Evolutionary conservation across 2,113 vertebrate genomes (phyloP), one percentile per base, ranked within the genome.

Genomic region (Marmota flaviventris): DNA sequence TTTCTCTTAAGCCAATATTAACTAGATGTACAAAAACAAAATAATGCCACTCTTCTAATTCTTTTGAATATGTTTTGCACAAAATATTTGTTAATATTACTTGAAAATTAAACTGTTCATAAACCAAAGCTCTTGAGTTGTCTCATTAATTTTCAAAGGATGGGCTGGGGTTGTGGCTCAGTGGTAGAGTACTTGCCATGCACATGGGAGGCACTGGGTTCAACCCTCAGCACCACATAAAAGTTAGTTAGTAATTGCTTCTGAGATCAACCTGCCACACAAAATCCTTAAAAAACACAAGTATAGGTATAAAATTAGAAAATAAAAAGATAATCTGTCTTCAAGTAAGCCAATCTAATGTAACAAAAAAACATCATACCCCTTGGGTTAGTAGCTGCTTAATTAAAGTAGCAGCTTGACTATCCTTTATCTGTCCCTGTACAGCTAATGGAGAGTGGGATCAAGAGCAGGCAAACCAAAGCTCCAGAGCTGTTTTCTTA

Each of bases 41-140:
- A 79, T 16, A 45, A 42, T 9, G 22, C 27, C 45, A 69, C 32
- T 63, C 63, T 89, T 67, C 53, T 72, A 6, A 42, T 20, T 83
- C 29, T 65, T 45, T 22, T 61, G 2, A 16, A 90, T 81, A 89
- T 22, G 77, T 83, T 73, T 89, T 53, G 84, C 61, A 89, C 18
- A 89, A 91, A 56, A 72, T 29, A 87, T 42, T 53, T 72, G 63
- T 65, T 85, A 89, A 79, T 51, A 45, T 22, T 77, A 91, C 16
- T 92, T 93, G 22, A 83, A 53, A 87, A 87, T 13, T 63, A 63
- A 86, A 86, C 2, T 72, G 37, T 58, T 85, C 11, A 37, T 96
- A 67, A 85, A n/a, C 29, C 63, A 69, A 70, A 45, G 24, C 32
- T 10, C 32, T 32, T 53, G 45, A 24, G 16, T 16, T 78, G 8